Evolutionary conservation across 2,888 invertebrate species (phyloP), one percentile per base, ranked within the genome.

Genomic region (Sesamia inferens): DNA sequence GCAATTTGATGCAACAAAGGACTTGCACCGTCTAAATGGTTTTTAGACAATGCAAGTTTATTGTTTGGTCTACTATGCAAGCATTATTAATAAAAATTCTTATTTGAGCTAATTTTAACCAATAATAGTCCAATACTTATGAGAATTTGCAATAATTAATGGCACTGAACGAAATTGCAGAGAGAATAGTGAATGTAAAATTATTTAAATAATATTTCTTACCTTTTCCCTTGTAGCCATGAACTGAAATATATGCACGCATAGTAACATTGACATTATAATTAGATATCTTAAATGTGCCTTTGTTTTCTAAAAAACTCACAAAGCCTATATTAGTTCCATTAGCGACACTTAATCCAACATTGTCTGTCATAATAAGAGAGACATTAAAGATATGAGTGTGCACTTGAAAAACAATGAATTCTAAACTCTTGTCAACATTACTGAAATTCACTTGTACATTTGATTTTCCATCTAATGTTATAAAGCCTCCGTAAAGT

Each of bases 401-500:
- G 88, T 98, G 98, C 7, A 96, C 96, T 97, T 98, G 97, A 58
- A 97, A 92, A 73, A 97, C 90, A 24, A 97, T 92, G 87, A 97
- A 98, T 2, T 94, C 93, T 51, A 97, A 90, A 72, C 91, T 90
- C 1, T 90, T 82, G 16, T 96, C 94, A 2, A 97, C 91, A 87
- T 96, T 88, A 1, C 76, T 87, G 51, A 97, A 92, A 76, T 92
- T 88, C 2, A 97, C 89, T 81, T 91, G 83, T 31, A 95, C 71
- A 1, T 86, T 91, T 14, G 94, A 91, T 13, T 88, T 84, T 2
- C 84, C 75, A 39, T 91, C 92, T 14, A 96, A 75, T 10, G 84
- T 84, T 4, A 92, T 65, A 78, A 91, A 92, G 0, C 88, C 87
- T 65, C 91, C 91, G 75, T 91, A 95, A 0, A 96, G 70, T 78